phyloP scores from a whole-genome alignment of 2,888 invertebrate genomes.

The Cephus pygmeus region DNA sequence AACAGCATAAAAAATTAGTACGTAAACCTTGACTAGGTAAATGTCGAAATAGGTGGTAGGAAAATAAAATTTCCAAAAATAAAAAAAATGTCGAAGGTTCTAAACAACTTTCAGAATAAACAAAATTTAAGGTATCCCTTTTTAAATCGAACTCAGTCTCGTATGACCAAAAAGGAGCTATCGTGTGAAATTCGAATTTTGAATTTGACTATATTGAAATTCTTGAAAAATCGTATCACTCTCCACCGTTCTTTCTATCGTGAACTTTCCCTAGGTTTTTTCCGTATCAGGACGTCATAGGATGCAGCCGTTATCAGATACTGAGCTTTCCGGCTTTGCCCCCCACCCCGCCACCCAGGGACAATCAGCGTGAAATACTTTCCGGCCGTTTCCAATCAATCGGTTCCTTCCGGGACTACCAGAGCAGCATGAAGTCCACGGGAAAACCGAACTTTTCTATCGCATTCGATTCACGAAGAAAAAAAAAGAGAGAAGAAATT shows the following conservation, averaged over 20 bases:
- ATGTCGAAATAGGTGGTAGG: too few species aligned
- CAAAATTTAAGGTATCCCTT: too few species aligned
- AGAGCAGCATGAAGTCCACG: constrained; percentile 59
- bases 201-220: too few species aligned
- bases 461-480: constrained; percentile 38
- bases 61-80: too few species aligned
- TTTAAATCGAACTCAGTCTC: too few species aligned
- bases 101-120: too few species aligned
- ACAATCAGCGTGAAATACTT: constrained; percentile 51
- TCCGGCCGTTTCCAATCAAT: constrained; percentile 64
- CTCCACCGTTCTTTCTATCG: background rate
- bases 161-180: too few species aligned
- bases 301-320: constrained; percentile 19
- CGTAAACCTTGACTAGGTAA: too few species aligned
- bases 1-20: too few species aligned
- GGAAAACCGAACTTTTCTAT: constrained; percentile 66
- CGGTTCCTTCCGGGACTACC: constrained; percentile 64
- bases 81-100: too few species aligned
- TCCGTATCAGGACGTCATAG: constrained; percentile 56
- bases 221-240: too few species aligned
- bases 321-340: constrained; percentile 21
- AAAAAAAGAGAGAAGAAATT: background rate
- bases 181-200: too few species aligned
- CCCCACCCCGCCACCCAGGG: background rate
- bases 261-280: constrained; percentile 49